Percentiles rank a stretch among this genome's conserved stretches.
phyloP scores from a whole-genome alignment of 2,888 invertebrate species.

The Eupithecia dodoneata region DNA sequence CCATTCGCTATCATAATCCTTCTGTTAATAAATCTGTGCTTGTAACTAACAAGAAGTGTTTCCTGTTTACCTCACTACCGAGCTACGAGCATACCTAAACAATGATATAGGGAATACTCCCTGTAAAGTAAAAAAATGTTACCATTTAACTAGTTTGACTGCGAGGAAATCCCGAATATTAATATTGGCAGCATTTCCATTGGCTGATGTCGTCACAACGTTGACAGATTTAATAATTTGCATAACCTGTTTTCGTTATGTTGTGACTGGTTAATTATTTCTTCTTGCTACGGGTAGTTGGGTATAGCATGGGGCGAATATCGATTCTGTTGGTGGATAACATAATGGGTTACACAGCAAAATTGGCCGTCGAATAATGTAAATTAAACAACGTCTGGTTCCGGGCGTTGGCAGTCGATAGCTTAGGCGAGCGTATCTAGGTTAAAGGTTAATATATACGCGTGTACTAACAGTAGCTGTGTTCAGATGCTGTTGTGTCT shows the following conservation, averaged over 20 bases:
- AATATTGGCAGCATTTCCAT: background rate
- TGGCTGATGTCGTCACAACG: background rate
- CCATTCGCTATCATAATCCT: too few relatives aligned
- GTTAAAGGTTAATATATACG: constrained; percentile 29
- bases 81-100: too few relatives aligned
- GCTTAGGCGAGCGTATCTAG: constrained; percentile 27
- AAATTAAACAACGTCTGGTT: constrained; percentile 3
- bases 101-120: too few relatives aligned
- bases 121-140: too few relatives aligned
- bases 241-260: constrained; percentile 6
- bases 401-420: background rate
- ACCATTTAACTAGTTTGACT: too few relatives aligned
- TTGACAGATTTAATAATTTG: constrained; percentile 5
- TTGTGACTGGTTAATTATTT: constrained; percentile 14
- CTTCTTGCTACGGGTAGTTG: background rate
- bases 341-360: constrained; percentile 15
- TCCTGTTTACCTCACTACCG: too few relatives aligned
- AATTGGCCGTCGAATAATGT: constrained; percentile 16
- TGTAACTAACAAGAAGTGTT: too few relatives aligned
- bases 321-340: constrained; percentile 5
- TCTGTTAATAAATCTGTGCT: too few relatives aligned
- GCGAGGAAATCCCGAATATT: background rate
- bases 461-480: constrained; percentile 2
- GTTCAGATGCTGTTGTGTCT: constrained; percentile 3
- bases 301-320: constrained; percentile 2